Percentiles rank a stretch among this genome's conserved stretches.
phyloP scores from a whole-genome alignment of 1,140 invertebrate genomes.

The Holotrichia oblita region DNA sequence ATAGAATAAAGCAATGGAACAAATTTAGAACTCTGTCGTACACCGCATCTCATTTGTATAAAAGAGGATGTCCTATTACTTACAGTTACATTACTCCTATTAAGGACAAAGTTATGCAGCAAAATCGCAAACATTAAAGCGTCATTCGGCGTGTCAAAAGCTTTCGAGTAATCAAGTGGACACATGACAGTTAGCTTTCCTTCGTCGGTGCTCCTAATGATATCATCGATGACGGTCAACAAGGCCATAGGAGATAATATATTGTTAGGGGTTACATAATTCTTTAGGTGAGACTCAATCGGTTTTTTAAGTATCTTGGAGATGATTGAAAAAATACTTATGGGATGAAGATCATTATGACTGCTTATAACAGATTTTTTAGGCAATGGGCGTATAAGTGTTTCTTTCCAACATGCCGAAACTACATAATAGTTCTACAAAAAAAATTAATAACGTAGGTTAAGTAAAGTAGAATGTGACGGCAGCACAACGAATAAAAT shows the following conservation, averaged over 20 bases:
- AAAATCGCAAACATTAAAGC: neutral
- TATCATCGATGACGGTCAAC: neutral
- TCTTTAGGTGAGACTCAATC: neutral
- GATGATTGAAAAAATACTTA: neutral
- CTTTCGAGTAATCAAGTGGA: no score
- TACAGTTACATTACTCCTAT: neutral
- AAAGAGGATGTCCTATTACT: neutral
- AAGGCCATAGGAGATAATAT: neutral
- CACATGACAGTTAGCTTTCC: no score
- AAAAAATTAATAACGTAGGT: neutral
- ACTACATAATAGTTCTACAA: neutral
- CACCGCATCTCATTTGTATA: neutral
- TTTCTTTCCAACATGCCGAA: neutral
- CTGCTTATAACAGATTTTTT: neutral
- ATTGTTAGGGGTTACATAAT: neutral
- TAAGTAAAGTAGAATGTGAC: neutral
- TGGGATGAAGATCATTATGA: no score
- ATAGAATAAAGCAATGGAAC: conserved; percentile 3
- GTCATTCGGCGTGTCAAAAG: neutral
- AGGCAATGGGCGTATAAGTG: neutral
- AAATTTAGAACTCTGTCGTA: conserved; percentile 11
- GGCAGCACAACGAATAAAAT: conserved; percentile 5
- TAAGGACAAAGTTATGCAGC: neutral
- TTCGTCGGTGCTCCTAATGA: no score
- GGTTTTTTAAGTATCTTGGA: neutral